Percentiles rank a stretch among this genome's conserved stretches.
Evolutionary conservation across 2,113 vertebrate species (phyloP).

Genomic region (Sciurus niger): DNA sequence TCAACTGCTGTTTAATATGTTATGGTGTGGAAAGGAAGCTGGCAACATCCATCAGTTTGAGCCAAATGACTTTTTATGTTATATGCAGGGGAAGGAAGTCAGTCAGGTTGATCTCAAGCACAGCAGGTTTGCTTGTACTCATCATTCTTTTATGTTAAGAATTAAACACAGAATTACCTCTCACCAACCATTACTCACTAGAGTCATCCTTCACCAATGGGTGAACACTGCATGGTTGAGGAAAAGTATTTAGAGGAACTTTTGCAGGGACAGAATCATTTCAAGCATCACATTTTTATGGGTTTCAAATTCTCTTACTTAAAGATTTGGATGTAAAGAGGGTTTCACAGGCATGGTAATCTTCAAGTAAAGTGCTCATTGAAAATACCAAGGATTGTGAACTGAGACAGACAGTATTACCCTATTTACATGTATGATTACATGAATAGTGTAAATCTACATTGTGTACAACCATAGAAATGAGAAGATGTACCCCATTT

Average conservation of each 20-base stretch:
- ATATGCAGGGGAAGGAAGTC: not conserved
- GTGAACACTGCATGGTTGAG: not conserved
- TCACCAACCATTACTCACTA: not conserved
- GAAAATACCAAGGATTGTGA: not conserved
- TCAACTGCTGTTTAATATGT: conserved; percentile 4
- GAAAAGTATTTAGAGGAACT: not conserved
- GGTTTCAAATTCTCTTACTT: not conserved
- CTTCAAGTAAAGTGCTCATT: not conserved
- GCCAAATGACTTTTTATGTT: not conserved
- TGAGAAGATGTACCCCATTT: too few species aligned
- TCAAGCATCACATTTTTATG: not conserved
- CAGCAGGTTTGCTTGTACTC: not conserved
- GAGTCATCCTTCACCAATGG: not conserved
- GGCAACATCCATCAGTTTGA: not conserved
- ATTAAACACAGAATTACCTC: not conserved
- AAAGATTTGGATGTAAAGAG: not conserved
- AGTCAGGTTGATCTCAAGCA: not conserved
- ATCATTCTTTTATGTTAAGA: not conserved
- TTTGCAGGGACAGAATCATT: not conserved
- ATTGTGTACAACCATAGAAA: too few species aligned
- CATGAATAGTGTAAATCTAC: too few species aligned
- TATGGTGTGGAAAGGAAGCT: not conserved
- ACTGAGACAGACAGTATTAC: too few species aligned
- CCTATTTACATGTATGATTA: too few species aligned
- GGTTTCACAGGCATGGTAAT: not conserved